Conservation (phyloP, 2,113 vertebrate genomes). For the Ibidorhyncha struthersii region DNA sequence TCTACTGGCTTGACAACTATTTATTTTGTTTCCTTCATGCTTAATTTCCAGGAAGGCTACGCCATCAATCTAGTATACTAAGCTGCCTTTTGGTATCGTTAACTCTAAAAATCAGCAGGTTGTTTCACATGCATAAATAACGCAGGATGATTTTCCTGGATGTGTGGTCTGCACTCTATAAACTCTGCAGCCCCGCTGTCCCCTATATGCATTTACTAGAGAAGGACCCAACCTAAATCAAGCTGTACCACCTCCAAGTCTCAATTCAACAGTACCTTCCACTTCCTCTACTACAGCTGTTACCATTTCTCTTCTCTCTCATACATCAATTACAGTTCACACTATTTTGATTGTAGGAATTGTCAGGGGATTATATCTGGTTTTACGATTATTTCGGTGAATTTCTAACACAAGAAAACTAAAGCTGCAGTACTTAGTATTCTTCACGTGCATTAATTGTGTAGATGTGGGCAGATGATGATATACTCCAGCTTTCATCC, state of each 20-base stretch:
- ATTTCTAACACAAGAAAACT: neutral
- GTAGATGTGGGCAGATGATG: neutral
- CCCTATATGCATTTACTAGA: neutral
- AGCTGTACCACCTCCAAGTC: neutral
- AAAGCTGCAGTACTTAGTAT: neutral
- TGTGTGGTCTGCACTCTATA: neutral
- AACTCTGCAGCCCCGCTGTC: neutral
- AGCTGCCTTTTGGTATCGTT: neutral
- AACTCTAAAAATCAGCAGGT: neutral
- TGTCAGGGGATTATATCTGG: neutral
- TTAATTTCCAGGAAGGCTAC: neutral
- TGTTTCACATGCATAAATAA: neutral
- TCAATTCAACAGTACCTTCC: neutral
- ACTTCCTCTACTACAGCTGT: neutral
- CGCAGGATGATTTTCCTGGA: neutral
- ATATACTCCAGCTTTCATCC: neutral
- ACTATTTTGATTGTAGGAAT: neutral
- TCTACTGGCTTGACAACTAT: neutral
- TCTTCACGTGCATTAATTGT: neutral
- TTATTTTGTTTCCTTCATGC: rapidly evolving
- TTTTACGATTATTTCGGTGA: rapidly evolving
- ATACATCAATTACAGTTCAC: neutral
- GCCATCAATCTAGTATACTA: too few species aligned
- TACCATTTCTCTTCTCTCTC: neutral
- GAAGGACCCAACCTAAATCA: neutral